These are phyloP conservation scores for Hydropotes inermis DNA, from an alignment of 2,113 vertebrate species.

Conservation along the genomic window DNA sequence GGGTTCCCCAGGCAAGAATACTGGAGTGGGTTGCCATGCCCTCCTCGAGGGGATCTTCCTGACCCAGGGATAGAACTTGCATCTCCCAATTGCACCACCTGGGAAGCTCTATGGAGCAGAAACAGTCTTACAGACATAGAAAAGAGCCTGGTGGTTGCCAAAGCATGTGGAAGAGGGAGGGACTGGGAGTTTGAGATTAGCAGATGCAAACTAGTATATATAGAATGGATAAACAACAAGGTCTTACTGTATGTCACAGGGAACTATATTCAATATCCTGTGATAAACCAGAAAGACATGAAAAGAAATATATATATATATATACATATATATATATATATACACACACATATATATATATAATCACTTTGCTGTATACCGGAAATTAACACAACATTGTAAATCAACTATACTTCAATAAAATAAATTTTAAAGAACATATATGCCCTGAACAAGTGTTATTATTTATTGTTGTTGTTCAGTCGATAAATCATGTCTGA, in stretches of 20 bases:
- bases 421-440: neutral
- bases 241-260: neutral
- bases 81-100: neutral
- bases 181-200: neutral
- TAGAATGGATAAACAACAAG: neutral
- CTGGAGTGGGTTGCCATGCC: neutral
- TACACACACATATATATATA: neutral
- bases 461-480: neutral
- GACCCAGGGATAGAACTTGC: neutral
- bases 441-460: neutral
- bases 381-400: neutral
- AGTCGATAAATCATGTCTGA: neutral
- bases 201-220: neutral
- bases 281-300: neutral
- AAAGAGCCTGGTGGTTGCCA: neutral
- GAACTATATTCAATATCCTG: neutral
- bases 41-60: neutral
- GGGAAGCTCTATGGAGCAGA: neutral
- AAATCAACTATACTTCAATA: neutral
- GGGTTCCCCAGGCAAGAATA: neutral
- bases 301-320: neutral
- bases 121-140: neutral
- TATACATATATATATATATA: neutral
- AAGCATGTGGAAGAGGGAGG: neutral
- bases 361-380: neutral